These are phyloP conservation scores for Halcyon smyrnensis DNA, from an alignment of 2,797 vertebrate genomes.

Conservation along the genomic window DNA sequence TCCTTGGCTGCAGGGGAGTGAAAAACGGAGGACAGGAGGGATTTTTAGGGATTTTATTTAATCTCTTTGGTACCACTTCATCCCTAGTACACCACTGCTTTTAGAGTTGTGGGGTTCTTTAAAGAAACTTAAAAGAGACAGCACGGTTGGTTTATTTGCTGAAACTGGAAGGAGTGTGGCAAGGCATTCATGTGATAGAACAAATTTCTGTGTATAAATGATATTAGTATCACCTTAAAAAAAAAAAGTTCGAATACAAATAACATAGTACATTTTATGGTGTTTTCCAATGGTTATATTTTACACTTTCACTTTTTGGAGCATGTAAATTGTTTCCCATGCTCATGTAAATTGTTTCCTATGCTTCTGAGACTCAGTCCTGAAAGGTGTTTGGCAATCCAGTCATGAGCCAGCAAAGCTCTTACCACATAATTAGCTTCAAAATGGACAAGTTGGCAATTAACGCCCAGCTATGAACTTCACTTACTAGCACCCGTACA, in stretches of 20 bases:
- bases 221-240: background rate
- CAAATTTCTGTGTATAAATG: background rate
- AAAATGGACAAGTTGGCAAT: background rate
- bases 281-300: background rate
- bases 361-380: background rate
- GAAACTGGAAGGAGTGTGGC: background rate
- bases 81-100: background rate
- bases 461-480: background rate
- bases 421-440: background rate
- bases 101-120: no score
- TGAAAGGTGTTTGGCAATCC: background rate
- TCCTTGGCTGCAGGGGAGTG: background rate
- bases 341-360: background rate
- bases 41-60: background rate
- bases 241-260: no score
- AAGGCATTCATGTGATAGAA: no score
- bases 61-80: background rate
- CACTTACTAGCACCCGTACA: background rate
- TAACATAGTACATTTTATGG: background rate
- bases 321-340: no score
- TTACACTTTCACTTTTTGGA: background rate
- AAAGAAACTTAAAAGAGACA: background rate
- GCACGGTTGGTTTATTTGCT: background rate
- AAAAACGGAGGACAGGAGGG: background rate
- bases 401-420: background rate